A percentile compares a stretch with the other conserved stretches of the same genome.
phyloP scores from a whole-genome alignment of 1,140 invertebrate species.

The Ganaspis sp. region DNA sequence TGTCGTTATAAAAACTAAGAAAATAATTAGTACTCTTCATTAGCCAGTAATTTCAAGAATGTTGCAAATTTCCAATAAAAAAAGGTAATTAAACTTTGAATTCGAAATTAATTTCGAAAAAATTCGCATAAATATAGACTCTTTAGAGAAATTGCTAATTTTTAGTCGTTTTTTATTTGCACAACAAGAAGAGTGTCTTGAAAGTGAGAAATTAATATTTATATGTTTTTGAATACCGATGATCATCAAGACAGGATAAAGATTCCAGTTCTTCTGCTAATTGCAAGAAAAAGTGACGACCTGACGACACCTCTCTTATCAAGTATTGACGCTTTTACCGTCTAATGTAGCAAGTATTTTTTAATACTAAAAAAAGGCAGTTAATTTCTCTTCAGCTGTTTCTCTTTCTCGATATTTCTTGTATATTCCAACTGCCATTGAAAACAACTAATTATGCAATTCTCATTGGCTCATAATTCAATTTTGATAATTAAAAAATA shows the following conservation, averaged over 20 bases:
- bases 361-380: not conserved
- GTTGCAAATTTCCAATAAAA: not conserved
- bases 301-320: not conserved
- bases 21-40: not conserved
- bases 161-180: not conserved
- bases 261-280: not conserved
- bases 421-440: no score
- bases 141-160: not conserved
- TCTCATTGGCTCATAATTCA: no score
- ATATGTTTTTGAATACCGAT: not conserved
- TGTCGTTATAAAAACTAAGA: no score
- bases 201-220: not conserved
- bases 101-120: not conserved
- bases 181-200: no score
- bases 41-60: not conserved
- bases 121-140: not conserved
- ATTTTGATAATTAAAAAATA: no score
- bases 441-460: no score
- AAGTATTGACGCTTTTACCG: not conserved
- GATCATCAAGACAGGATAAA: not conserved
- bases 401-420: no score
- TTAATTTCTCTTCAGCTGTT: no score
- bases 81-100: not conserved
- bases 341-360: not conserved
- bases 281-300: not conserved